Evolutionary conservation across 1,140 invertebrate genomes (phyloP).

Genomic region (Conus ventricosus): DNA sequence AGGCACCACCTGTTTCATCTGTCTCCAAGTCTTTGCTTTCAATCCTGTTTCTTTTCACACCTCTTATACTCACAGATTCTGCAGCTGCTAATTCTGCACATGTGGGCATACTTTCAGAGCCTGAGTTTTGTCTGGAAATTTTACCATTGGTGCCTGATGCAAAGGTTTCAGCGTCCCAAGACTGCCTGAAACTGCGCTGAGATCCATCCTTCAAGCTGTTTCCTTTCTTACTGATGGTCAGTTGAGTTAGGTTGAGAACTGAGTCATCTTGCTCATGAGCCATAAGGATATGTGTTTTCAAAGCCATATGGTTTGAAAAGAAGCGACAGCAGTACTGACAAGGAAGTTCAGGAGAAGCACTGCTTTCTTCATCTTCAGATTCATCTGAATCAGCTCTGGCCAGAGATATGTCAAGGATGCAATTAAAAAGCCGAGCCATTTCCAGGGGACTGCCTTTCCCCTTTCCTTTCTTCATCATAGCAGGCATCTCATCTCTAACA

Average conservation of each 20-base stretch:
- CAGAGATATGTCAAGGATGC: slow-evolving; percentile 26
- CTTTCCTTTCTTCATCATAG: slow-evolving; percentile 24
- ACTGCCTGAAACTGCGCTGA: background rate
- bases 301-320: slow-evolving; percentile 15
- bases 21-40: slow-evolving; percentile 9
- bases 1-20: slow-evolving; percentile 14
- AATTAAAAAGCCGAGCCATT: slow-evolving; percentile 14
- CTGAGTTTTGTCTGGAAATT: background rate
- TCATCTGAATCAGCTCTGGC: slow-evolving; percentile 11
- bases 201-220: background rate
- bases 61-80: background rate
- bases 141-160: background rate
- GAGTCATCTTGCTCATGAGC: slow-evolving; percentile 34
- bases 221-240: slow-evolving; percentile 18
- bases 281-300: slow-evolving; percentile 34
- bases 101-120: background rate
- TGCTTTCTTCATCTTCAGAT: slow-evolving; percentile 30
- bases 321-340: slow-evolving; percentile 29
- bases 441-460: slow-evolving; percentile 8
- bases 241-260: slow-evolving; percentile 12
- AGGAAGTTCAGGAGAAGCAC: slow-evolving; percentile 5
- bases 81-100: background rate
- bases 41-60: slow-evolving; percentile 8
- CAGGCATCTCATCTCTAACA: slow-evolving; percentile 13
- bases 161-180: background rate